Base-by-base conservation (phyloP, 2,797 vertebrate genomes). In the Poeciliopsis paucimaculata region DNA sequence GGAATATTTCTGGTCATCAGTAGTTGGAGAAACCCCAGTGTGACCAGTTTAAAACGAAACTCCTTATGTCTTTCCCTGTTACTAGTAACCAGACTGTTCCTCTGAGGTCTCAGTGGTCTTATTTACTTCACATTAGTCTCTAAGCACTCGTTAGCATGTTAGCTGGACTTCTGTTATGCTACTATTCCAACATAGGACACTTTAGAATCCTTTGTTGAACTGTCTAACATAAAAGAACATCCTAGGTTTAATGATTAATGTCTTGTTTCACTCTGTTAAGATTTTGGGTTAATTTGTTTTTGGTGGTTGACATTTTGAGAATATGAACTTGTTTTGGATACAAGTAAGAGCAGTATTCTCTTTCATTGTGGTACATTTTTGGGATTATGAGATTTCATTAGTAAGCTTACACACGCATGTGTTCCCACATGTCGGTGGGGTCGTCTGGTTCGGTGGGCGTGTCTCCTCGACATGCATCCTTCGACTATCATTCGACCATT, bases 401-500 rank as follows among this genome's bases (percentile, higher is more conserved):
- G 57, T 89, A 53, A 20, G 51, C 51, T 23, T 53, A 10, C 20
- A 74, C 75, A 77, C 55, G 75, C 73, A 75, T 73, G 78, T 80
- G 85, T 82, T 86, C 72, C 55, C 64, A 74, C 87, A 81, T 8
- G 78, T 81, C 82, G 87, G 77, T 15, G 1, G 68, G 46, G 51
- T 6, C 18, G 72, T 31, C 74, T 23, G 64, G 55, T 34, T 57
- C 8, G 36, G 87, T 88, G 86, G 85, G 89, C 57, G 87, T 85
- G 87, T 84, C 71, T 34, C 11, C 1, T 51, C 76, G 73, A 71
- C 83, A 74, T 80, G 87, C 64, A 62, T 86, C 85, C 88, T 84
- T 75, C 88, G 16, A 68, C 84, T 77, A 78, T 91, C 77, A 36
- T 78, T 84, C 82, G 45, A 5, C 77, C 79, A 79, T 85, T 82